phyloP scores from a whole-genome alignment of 2,797 vertebrate species.

The Caiman crocodilus region DNA sequence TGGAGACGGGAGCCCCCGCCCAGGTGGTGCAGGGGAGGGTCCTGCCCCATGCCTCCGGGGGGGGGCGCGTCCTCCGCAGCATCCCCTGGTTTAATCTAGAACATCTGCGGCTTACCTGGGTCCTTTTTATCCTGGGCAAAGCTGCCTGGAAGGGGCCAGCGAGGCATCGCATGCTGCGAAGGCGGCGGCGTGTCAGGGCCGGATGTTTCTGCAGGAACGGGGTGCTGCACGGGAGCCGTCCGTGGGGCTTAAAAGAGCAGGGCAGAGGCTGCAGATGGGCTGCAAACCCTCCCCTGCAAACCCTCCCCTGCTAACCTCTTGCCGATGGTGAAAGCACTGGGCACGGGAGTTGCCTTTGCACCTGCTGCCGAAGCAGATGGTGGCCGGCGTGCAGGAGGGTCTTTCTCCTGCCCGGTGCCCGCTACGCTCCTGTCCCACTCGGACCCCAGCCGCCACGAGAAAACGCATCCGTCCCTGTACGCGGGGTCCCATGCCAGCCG shows the following conservation, averaged over 20 bases:
- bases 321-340: neutral
- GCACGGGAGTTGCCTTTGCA: neutral
- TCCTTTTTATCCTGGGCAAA: neutral
- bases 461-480: no score
- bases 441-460: no score
- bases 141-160: neutral
- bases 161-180: neutral
- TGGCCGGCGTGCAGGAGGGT: neutral
- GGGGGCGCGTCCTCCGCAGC: neutral
- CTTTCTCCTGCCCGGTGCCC: neutral
- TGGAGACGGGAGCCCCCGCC: no score
- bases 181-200: neutral
- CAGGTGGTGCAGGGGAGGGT: no score
- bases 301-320: neutral
- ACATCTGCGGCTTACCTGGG: neutral
- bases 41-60: rapidly evolving
- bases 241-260: neutral
- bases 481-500: no score
- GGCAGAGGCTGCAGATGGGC: neutral
- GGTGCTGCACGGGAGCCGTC: neutral
- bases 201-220: neutral
- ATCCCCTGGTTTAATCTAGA: neutral
- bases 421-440: neutral
- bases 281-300: neutral
- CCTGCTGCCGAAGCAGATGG: neutral